Percentiles rank a stretch among this genome's conserved stretches.
Conservation (phyloP, 2,888 invertebrate species). For the Amiota communis region DNA sequence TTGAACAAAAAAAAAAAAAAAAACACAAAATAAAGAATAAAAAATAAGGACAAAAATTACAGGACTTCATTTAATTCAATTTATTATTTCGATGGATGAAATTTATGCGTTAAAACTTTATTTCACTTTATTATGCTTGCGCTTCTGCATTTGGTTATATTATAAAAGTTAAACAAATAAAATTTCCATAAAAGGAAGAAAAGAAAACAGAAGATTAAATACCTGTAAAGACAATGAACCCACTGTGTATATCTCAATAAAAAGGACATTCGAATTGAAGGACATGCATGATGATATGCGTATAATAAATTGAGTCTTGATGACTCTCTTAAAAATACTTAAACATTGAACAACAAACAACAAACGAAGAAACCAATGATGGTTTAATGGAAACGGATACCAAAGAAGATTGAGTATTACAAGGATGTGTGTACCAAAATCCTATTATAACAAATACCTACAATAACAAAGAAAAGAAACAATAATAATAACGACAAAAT, state of each 20-base stretch:
- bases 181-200: not conserved
- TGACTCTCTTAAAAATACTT: slow-evolving; percentile 11
- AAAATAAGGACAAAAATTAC: not conserved
- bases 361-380: too few species aligned
- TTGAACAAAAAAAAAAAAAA: not conserved
- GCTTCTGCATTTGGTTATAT: not conserved
- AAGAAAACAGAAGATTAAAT: not conserved
- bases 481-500: slow-evolving; percentile 1
- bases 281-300: slow-evolving; percentile 20
- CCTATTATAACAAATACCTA: not conserved
- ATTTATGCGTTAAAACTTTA: slow-evolving; percentile 20
- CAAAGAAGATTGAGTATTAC: too few species aligned
- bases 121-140: not conserved
- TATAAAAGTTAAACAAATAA: slow-evolving; percentile 11
- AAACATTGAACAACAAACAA: too few species aligned
- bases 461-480: not conserved
- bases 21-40: too few species aligned
- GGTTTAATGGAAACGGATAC: too few species aligned
- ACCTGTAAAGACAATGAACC: not conserved
- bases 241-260: slow-evolving; percentile 4
- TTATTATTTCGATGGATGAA: not conserved
- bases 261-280: not conserved
- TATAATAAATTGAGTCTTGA: slow-evolving; percentile 23
- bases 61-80: slow-evolving; percentile 21
- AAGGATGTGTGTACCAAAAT: too few species aligned